phyloP scores from a whole-genome alignment of 1,140 invertebrate species.

The Leptestheria dahalacensis region DNA sequence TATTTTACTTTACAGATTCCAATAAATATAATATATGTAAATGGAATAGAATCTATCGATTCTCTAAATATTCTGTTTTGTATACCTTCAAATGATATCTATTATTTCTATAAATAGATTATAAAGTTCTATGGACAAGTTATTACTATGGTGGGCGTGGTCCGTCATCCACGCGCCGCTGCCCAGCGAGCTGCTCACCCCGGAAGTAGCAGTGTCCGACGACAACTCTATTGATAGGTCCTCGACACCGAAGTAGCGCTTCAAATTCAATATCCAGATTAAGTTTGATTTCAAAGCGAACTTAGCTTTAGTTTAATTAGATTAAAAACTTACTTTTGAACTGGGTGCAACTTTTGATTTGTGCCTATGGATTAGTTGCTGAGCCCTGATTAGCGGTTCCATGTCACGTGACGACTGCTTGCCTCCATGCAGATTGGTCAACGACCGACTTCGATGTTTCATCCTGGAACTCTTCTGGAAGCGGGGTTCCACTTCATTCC shows the following conservation, averaged over 20 bases:
- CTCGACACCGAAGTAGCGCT: background rate
- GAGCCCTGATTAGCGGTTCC: background rate
- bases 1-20: no score
- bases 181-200: slow-evolving; percentile 9
- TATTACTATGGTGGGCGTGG: background rate
- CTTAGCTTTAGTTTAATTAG: no score
- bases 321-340: background rate
- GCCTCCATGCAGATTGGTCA: slow-evolving; percentile 3
- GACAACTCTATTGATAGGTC: slow-evolving; percentile 7
- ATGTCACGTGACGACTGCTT: background rate
- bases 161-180: background rate
- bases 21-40: no score
- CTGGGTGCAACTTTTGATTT: slow-evolving; percentile 2
- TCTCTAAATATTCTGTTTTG: no score
- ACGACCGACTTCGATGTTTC: slow-evolving; percentile 1
- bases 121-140: background rate
- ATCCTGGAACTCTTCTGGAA: background rate
- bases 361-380: background rate
- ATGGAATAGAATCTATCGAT: no score
- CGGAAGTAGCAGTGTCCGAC: slow-evolving; percentile 9
- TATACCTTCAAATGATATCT: no score
- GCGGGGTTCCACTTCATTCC: background rate
- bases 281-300: no score
- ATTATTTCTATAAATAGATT: no score
- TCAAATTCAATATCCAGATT: no score